phyloP scores from a whole-genome alignment of 2,797 vertebrate genomes.

The Chiroxiphia lanceolata region DNA sequence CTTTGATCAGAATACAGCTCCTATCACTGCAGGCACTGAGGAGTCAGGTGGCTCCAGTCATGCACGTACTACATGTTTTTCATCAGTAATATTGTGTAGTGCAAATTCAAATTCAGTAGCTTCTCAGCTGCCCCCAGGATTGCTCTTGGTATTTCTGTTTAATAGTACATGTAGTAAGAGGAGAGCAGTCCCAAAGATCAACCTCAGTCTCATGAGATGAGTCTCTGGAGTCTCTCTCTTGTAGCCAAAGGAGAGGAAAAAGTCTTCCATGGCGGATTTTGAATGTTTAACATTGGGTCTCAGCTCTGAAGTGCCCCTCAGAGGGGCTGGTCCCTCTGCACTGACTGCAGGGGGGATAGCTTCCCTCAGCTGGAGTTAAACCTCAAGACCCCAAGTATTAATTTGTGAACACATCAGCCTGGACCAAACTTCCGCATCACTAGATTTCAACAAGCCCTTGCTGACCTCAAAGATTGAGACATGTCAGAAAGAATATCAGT shows the following conservation, averaged over 20 bases:
- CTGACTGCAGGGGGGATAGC: background rate
- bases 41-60: background rate
- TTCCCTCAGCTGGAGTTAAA: background rate
- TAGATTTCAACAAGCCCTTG: background rate
- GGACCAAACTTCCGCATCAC: background rate
- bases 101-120: background rate
- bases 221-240: background rate
- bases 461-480: background rate
- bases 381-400: background rate
- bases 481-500: background rate
- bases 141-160: background rate
- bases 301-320: background rate
- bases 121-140: background rate
- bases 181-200: background rate
- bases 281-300: background rate
- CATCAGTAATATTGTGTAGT: background rate
- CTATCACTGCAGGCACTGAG: accelerated
- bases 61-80: background rate
- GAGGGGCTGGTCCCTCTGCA: background rate
- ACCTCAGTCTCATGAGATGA: background rate
- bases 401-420: background rate
- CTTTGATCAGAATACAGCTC: background rate
- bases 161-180: background rate
- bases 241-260: background rate
- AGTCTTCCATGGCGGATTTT: background rate